Evolutionary conservation across 92 coral and sea anemone species (phyloP).

Genomic region (Metridium senile): DNA sequence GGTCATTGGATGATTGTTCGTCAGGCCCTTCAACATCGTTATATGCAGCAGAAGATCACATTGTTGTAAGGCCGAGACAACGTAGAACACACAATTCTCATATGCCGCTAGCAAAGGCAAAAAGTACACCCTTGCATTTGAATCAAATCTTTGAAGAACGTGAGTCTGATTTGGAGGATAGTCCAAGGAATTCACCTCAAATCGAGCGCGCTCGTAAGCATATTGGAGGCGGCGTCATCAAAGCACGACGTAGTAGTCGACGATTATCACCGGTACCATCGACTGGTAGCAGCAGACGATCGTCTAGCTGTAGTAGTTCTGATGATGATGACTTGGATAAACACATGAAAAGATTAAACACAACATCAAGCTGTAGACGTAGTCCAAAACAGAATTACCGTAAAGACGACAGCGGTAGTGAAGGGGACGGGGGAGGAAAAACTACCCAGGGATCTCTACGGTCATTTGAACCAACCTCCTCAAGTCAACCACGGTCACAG

Average conservation of each 20-base stretch:
- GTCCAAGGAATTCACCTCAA: conserved; percentile 92
- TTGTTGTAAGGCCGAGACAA: conserved; percentile 42
- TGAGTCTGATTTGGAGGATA: conserved; percentile 96
- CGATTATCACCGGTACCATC: conserved; percentile 94
- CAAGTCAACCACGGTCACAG: conserved; percentile 4
- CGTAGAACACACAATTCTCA: conserved; percentile 58
- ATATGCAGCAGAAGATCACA: conserved; percentile 54
- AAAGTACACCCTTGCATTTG: conserved; percentile 81
- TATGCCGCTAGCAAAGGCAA: conserved; percentile 72
- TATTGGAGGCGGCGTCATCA: conserved; percentile 77
- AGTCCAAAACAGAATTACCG: conserved; percentile 74
- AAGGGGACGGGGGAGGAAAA: conserved; percentile 88
- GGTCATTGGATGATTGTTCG: conserved; percentile 52
- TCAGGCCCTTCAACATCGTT: conserved; percentile 38
- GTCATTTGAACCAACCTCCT: conserved; percentile 24
- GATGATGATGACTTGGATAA: conserved; percentile 96
- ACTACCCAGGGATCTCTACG: conserved; percentile 28
- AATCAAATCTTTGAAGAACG: conserved; percentile 96
- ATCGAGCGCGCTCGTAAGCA: conserved; percentile 79
- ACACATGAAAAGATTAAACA: conserved; percentile 91
- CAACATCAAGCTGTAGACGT: conserved; percentile 76
- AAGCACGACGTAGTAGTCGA: conserved; percentile 73
- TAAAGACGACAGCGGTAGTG: conserved; percentile 84
- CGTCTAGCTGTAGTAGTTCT: conserved; percentile 95
- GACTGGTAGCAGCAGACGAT: conserved; percentile 80